Evolutionary conservation across 1,140 invertebrate genomes (phyloP).

Genomic region (Drosophila littoralis): DNA sequence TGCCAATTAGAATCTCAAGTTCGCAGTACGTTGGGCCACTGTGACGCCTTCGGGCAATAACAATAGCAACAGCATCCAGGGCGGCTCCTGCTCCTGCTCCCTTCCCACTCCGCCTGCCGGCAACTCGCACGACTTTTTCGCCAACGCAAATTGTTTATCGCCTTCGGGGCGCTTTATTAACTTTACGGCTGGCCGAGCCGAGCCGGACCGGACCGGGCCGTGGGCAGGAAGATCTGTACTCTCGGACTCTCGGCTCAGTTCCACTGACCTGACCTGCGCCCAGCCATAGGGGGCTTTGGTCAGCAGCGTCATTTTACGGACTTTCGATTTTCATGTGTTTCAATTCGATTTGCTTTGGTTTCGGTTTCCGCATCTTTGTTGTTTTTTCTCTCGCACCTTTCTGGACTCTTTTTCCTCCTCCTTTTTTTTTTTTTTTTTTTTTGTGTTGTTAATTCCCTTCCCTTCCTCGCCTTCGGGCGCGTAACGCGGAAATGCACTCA

Average conservation of each 20-base stretch:
- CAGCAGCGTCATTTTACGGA: constrained; percentile 22
- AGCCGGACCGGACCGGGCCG: neutral
- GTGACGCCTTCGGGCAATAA: neutral
- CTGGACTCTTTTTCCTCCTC: neutral
- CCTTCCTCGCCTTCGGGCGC: constrained; percentile 24
- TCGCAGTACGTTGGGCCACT: constrained; percentile 59
- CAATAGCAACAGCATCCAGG: too few species aligned
- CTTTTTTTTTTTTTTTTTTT: constrained; percentile 25
- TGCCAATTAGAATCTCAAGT: constrained; percentile 82
- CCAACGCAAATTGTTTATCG: constrained; percentile 75
- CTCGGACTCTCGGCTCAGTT: constrained; percentile 28
- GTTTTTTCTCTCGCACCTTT: constrained; percentile 6
- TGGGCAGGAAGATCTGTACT: constrained; percentile 2
- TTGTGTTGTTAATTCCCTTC: neutral
- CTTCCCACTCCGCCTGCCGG: neutral
- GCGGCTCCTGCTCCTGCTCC: neutral
- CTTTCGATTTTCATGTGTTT: constrained; percentile 71
- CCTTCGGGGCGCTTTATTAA: constrained; percentile 74
- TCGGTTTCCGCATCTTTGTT: constrained; percentile 9
- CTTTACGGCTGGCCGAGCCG: constrained; percentile 62
- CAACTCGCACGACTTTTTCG: constrained; percentile 36
- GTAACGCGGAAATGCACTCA: constrained; percentile 79
- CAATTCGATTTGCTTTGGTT: constrained; percentile 48
- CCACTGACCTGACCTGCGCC: constrained; percentile 29
- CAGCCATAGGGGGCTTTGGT: neutral